A percentile compares a stretch with the other conserved stretches of the same genome.
phyloP scores from a whole-genome alignment of 2,888 invertebrate genomes.

The Zonitis immaculata region DNA sequence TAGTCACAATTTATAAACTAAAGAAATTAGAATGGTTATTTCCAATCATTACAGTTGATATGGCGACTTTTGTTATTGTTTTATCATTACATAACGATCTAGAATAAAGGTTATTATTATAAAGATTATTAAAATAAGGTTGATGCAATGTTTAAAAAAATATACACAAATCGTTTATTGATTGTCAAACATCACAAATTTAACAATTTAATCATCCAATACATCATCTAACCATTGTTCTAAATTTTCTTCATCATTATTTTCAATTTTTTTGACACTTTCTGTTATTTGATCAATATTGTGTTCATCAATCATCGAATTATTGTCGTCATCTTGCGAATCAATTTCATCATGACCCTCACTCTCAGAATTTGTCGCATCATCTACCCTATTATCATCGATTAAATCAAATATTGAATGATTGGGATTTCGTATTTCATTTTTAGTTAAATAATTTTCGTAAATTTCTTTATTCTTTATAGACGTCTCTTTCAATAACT shows the following conservation, averaged over 20 bases:
- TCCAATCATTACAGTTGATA: too few species aligned
- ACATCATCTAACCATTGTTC: conserved; percentile 15
- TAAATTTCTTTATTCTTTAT: neutral
- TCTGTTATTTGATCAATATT: neutral
- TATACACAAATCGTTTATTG: neutral
- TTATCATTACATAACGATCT: too few species aligned
- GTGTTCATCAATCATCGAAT: neutral
- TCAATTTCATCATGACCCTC: neutral
- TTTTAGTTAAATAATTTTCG: neutral
- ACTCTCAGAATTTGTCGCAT: too few species aligned
- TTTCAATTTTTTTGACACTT: neutral
- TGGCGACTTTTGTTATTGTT: too few species aligned
- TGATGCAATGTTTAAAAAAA: neutral
- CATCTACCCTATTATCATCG: neutral
- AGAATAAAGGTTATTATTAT: too few species aligned
- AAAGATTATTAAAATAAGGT: too few species aligned
- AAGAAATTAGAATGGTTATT: too few species aligned
- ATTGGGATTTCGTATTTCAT: neutral
- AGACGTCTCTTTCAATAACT: neutral
- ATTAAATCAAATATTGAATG: neutral
- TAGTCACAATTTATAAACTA: too few species aligned
- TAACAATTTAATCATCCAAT: conserved; percentile 13
- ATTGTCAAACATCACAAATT: too few species aligned
- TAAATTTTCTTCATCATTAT: conserved; percentile 1
- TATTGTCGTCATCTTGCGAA: neutral